A percentile compares a stretch with the other conserved stretches of the same genome.
Evolutionary conservation across 2,113 vertebrate species (phyloP).

Genomic region (Xenopus tropicalis): UCB_Xtro_10.0 CM004445.2:50134001-50134500

Average conservation of each 20-base stretch:
- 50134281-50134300: constrained; percentile 92
- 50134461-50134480: constrained; percentile 70
- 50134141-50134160: constrained; percentile 95
- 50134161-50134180: constrained; percentile 93
- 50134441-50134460: constrained; percentile 72
- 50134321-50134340: constrained; percentile 98
- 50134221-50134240: constrained; percentile 89
- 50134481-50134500: constrained; percentile 74
- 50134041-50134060: constrained; percentile 88
- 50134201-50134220: constrained; percentile 94
- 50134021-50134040: constrained; percentile 87
- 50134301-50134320: constrained; percentile 97
- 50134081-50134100: constrained; percentile 89
- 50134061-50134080: constrained; percentile 80
- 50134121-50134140: constrained; percentile 91
- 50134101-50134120: constrained; percentile 88
- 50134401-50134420: constrained; percentile 92
- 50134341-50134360: constrained; percentile 81
- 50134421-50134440: constrained; percentile 78
- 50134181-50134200: constrained; percentile 96
- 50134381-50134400: constrained; percentile 99
- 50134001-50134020: constrained; percentile 96
- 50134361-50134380: constrained; percentile 95
- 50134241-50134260: constrained; percentile 81
- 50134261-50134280: constrained; percentile 84